These are phyloP conservation scores for Lasioglossum albipes DNA, from an alignment of 1,140 invertebrate species.

Conservation along the genomic window DNA sequence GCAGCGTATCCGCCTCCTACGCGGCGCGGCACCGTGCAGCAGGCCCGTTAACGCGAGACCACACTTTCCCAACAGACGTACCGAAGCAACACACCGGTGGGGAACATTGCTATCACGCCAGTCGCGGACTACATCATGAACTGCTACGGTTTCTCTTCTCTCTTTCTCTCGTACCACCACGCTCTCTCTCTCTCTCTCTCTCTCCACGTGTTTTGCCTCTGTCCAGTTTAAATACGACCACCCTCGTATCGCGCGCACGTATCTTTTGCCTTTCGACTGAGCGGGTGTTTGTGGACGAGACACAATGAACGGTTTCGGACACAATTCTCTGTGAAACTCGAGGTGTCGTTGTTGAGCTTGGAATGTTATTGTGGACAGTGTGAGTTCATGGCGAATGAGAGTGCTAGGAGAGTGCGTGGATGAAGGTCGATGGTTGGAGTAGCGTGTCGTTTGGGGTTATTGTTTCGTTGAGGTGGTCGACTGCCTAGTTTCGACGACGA, in stretches of 20 bases:
- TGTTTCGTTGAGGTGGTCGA: no score
- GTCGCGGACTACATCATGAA: conserved; percentile 16
- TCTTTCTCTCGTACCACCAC: neutral
- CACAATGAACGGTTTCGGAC: no score
- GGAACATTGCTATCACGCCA: neutral
- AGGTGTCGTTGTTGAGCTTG: no score
- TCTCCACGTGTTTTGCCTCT: neutral
- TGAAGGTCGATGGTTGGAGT: no score
- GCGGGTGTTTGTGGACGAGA: no score
- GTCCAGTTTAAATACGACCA: conserved; percentile 26
- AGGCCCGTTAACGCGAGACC: neutral
- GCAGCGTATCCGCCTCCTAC: neutral
- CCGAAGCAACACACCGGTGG: neutral
- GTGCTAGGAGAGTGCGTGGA: no score
- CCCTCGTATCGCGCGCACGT: conserved; percentile 13
- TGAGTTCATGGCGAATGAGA: no score
- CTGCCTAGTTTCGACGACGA: no score
- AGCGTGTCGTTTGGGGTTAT: no score
- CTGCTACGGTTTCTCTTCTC: neutral
- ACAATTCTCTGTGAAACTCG: no score
- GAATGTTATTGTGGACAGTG: no score
- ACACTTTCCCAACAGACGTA: conserved; percentile 1
- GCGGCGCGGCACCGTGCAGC: neutral
- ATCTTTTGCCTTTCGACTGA: neutral
- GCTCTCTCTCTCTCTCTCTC: no score